Evolutionary conservation across 2,113 vertebrate genomes (phyloP).

Genomic region (Tupaia tana): DNA sequence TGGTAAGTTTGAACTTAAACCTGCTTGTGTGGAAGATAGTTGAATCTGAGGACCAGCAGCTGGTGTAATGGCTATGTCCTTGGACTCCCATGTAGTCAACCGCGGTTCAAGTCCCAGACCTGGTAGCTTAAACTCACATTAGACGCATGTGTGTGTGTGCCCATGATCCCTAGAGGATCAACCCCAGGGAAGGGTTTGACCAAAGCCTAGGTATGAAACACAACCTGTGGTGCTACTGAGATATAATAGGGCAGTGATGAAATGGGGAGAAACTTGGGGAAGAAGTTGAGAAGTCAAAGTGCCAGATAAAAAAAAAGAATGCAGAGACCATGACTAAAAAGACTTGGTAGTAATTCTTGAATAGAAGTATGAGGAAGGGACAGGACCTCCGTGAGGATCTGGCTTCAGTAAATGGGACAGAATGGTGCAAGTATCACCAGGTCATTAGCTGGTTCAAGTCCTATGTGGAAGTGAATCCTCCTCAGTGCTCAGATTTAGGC

Average conservation of each 20-base stretch:
- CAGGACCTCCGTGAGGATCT: background rate
- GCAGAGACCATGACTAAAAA: background rate
- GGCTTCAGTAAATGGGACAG: background rate
- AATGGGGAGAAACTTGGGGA: background rate
- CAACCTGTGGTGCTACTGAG: background rate
- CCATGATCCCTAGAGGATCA: too few species aligned
- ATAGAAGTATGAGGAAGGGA: background rate
- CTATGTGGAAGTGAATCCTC: background rate
- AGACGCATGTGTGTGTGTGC: too few species aligned
- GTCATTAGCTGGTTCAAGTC: background rate
- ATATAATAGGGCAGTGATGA: background rate
- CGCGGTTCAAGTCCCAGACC: too few species aligned
- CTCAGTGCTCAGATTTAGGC: rapidly evolving
- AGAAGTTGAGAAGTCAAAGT: background rate
- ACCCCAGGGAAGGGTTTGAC: background rate
- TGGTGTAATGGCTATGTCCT: too few species aligned
- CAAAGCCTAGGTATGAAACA: background rate
- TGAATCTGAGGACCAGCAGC: too few species aligned
- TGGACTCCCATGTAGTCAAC: too few species aligned
- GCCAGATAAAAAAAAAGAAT: background rate
- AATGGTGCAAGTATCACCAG: background rate
- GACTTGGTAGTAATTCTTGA: background rate
- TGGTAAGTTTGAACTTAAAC: too few species aligned
- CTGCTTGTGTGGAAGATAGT: too few species aligned
- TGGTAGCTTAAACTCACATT: too few species aligned